Percentiles rank a stretch among this genome's conserved stretches.
phyloP scores from a whole-genome alignment of 2,888 invertebrate species.

The Acanthosepion esculentum region DNA sequence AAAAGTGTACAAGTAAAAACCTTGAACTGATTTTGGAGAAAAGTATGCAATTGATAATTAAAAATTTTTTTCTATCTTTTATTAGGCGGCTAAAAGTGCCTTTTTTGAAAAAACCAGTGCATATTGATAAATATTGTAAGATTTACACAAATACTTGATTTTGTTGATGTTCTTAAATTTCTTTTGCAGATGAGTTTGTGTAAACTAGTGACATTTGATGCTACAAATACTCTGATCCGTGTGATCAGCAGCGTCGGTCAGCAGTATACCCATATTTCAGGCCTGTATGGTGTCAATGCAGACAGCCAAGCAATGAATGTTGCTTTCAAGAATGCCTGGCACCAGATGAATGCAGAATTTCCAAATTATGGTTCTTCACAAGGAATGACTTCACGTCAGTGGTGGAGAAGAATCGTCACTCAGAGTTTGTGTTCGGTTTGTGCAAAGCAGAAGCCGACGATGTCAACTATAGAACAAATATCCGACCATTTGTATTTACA shows the following conservation, averaged over 20 bases:
- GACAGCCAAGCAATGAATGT: constrained; percentile 78
- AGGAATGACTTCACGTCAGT: constrained; percentile 83
- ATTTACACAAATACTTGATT: neutral
- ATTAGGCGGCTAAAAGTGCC: too few relatives aligned
- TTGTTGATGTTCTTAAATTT: neutral
- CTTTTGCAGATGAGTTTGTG: constrained; percentile 54
- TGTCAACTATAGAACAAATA: constrained; percentile 60
- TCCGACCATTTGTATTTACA: constrained; percentile 75
- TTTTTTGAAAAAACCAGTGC: neutral
- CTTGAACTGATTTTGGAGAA: too few relatives aligned
- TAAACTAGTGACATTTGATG: constrained; percentile 86
- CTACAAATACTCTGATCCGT: constrained; percentile 87
- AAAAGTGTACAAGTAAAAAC: too few relatives aligned
- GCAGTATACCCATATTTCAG: constrained; percentile 84
- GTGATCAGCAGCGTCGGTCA: constrained; percentile 83
- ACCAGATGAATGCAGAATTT: constrained; percentile 80
- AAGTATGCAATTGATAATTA: too few relatives aligned
- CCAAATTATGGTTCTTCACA: constrained; percentile 87
- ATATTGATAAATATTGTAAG: neutral
- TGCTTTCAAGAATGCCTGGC: constrained; percentile 82
- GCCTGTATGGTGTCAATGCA: constrained; percentile 80
- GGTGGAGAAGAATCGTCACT: constrained; percentile 86
- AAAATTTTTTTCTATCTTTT: too few relatives aligned
- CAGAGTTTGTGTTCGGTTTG: constrained; percentile 79
- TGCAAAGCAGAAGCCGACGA: constrained; percentile 52